These are phyloP conservation scores for Platyura marginata DNA, from an alignment of 1,140 invertebrate species.

Conservation along the genomic window DNA sequence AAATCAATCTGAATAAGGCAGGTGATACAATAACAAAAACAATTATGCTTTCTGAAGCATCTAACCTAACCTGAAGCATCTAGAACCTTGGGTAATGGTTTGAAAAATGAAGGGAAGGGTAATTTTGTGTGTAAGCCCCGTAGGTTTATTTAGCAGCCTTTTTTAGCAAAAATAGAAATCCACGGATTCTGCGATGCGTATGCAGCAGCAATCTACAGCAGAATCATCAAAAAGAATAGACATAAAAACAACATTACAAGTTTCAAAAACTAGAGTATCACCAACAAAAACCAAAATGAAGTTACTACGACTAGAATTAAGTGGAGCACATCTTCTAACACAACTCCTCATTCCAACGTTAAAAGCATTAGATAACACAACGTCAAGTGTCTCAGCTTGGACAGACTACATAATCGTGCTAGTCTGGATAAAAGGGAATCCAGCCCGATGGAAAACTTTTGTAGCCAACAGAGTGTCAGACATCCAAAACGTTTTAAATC, in stretches of 20 bases:
- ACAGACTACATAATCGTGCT: slow-evolving; percentile 23
- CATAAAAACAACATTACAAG: slow-evolving; percentile 9
- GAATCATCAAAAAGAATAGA: slow-evolving; percentile 7
- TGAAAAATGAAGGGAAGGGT: no score
- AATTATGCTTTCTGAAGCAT: slow-evolving; percentile 11
- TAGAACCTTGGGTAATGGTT: slow-evolving; percentile 22
- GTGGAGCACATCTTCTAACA: slow-evolving; percentile 21
- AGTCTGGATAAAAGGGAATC: slow-evolving; percentile 16
- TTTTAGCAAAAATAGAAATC: no score
- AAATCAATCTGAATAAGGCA: not conserved
- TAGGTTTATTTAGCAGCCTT: slow-evolving; percentile 2
- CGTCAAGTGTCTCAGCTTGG: slow-evolving; percentile 14
- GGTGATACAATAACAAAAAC: slow-evolving; percentile 11
- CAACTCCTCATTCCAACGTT: slow-evolving; percentile 13
- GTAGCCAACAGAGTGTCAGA: slow-evolving; percentile 17
- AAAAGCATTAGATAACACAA: slow-evolving; percentile 5
- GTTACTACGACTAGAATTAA: slow-evolving; percentile 29
- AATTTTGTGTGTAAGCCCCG: no score
- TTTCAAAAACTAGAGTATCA: slow-evolving; percentile 23
- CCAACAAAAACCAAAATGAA: slow-evolving; percentile 23
- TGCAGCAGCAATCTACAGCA: slow-evolving; percentile 10
- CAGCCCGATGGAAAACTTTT: slow-evolving; percentile 15
- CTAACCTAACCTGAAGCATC: slow-evolving; percentile 20
- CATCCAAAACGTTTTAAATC: slow-evolving; percentile 12
- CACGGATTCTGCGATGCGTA: slow-evolving; percentile 15